A percentile compares a stretch with the other conserved stretches of the same genome.
phyloP scores from a whole-genome alignment of 2,888 invertebrate species.

The Bruchidius siliquastri region DNA sequence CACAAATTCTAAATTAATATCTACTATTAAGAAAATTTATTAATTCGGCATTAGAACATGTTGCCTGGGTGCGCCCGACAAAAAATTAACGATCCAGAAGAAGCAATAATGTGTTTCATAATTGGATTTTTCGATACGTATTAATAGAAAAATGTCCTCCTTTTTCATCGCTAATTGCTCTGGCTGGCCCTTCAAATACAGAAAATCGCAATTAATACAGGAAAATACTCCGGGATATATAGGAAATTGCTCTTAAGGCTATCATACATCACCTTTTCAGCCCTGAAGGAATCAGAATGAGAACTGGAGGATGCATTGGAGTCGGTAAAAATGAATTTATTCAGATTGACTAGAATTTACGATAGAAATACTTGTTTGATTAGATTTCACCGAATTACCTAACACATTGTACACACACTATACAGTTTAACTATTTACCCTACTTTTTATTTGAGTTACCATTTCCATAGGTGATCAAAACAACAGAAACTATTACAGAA shows the following conservation, averaged over 20 bases:
- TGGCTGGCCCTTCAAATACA: not conserved
- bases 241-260: not conserved
- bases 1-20: not conserved
- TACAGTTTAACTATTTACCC: too few relatives aligned
- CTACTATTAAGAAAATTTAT: not conserved
- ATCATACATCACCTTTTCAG: not conserved
- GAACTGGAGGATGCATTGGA: too few relatives aligned
- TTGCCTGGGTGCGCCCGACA: slow-evolving; percentile 10
- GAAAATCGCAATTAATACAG: not conserved
- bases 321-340: too few relatives aligned
- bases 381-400: too few relatives aligned
- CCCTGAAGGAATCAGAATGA: too few relatives aligned
- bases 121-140: slow-evolving; percentile 14
- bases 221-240: not conserved
- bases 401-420: too few relatives aligned
- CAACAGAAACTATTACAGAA: too few relatives aligned
- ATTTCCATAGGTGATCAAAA: too few relatives aligned
- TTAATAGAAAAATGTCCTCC: not conserved
- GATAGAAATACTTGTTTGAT: too few relatives aligned
- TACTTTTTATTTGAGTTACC: too few relatives aligned
- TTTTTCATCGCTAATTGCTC: not conserved
- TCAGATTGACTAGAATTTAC: too few relatives aligned
- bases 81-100: slow-evolving; percentile 35
- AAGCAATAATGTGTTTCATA: slow-evolving; percentile 27
- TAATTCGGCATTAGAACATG: slow-evolving; percentile 1